Base-by-base conservation (phyloP, 2,797 vertebrate species). In the Notoglanidium macrostoma region DNA sequence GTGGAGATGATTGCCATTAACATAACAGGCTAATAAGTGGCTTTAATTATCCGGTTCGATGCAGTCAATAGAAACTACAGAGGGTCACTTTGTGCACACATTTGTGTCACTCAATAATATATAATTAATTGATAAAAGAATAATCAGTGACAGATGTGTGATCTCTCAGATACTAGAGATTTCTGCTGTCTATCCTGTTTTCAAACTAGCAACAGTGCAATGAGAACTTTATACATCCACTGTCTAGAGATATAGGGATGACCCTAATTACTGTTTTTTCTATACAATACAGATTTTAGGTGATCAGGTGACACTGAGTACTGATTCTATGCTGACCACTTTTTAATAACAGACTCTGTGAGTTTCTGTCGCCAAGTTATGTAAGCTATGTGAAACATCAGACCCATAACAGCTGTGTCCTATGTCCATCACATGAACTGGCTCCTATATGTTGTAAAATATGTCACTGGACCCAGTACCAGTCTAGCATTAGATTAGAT, bases 321-420 rank as follows among this genome's bases (percentile, higher is more conserved):
- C 49, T 29, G n/a, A 77, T 54, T 23, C 44, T 49, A 49, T 74
- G 5, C 11, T n/a, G 23, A 49, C 44, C 26, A n/a, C 12, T 51
- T 74, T 44, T 51, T 54, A 17, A 54, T 54, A 51, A 51, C 14
- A 9, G 46, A 51, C 14, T 76, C 6, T 70, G 17, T 19, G 11
- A 21, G 15, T 77, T 40, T 23, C 55, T 59, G 55, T 59, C 21
- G 0, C 77, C 77, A 26, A 40, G 77, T 61, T 80, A 80, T 80
- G 32, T 59, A 26, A 59, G 77, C 26, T 80, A 80, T 80, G 32
- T 79, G 32, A 59, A 78, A 59, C 21, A 79, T 59, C 32, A 59
- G 21, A 79, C 40, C 35, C 21, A 59, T 59, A 55, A 59, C 77
- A 26, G 77, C 77, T 79, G 77, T 59, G 32, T 14, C 77, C 21